These are phyloP conservation scores for Anguilla rostrata DNA, from an alignment of 2,113 vertebrate genomes.

Conservation along the genomic window DNA sequence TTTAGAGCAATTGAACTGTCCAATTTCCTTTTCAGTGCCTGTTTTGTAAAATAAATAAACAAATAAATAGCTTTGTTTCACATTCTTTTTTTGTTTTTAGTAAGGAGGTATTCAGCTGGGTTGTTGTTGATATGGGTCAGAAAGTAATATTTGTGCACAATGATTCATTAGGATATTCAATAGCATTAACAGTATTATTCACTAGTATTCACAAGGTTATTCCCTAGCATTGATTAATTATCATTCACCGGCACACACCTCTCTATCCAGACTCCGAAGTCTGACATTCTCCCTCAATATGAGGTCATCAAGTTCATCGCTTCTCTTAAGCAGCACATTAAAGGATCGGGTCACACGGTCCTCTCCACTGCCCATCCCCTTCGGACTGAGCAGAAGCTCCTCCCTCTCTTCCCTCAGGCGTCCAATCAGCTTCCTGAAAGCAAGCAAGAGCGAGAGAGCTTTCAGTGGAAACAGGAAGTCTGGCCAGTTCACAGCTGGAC, in stretches of 20 bases:
- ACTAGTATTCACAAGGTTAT: neutral
- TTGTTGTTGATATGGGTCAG: too few species aligned
- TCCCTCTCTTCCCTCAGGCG: constrained; percentile 20
- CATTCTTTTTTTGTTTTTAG: neutral
- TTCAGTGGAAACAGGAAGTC: neutral
- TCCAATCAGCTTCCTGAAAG: constrained; percentile 32
- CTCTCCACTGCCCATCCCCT: neutral
- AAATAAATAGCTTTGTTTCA: neutral
- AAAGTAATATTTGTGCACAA: too few species aligned
- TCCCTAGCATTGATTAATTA: neutral
- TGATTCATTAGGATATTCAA: too few species aligned
- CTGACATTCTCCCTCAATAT: constrained; percentile 28
- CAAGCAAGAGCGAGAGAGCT: neutral
- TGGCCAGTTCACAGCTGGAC: neutral
- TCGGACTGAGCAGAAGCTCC: neutral
- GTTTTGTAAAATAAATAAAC: too few species aligned
- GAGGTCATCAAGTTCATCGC: constrained; percentile 1
- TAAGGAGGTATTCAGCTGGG: neutral
- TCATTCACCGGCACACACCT: constrained; percentile 15
- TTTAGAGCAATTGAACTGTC: neutral
- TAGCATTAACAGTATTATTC: neutral
- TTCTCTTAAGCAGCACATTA: constrained; percentile 1
- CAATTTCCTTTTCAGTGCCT: neutral
- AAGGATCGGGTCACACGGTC: neutral
- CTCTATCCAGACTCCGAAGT: constrained; percentile 15